Evolutionary conservation across 2,113 vertebrate species (phyloP), one percentile per base, ranked within the genome.

Genomic region (zebrafish (Danio rerio)): DNA sequence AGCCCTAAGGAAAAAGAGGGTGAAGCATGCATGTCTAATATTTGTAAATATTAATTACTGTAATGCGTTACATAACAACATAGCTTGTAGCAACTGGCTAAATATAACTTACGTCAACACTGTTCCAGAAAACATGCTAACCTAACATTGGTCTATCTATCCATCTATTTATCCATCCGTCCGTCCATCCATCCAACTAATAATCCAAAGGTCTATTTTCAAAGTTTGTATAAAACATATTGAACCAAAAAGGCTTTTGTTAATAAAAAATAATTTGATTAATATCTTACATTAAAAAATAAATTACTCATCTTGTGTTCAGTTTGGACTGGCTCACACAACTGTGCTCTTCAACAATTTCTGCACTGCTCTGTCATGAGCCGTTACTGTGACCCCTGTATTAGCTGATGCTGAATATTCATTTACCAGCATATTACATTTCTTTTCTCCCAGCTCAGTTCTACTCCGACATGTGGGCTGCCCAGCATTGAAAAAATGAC

Each of bases 31-130:
- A 9, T 86, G 86, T 87, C 87, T 90, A 89, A 90, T 91, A 90
- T 91, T 90, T 90, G 79, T 87, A 88, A 88, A 92, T 89, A 88
- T 86, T 90, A 90, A 92, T 91, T 92, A 91, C 90, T 88, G 83
- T 88, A 90, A 87, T 70, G 56, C 59, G 40, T 90, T 87, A 88
- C 75, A 83, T 73, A 90, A 90, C 20, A 71, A 42, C 40, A 50
- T 78, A 80, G 83, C 90, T 74, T 5, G 10, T 40, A 86, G 87
- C 81, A 76, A 71, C 85, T 78, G 0, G 63, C 75, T 84, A 88
- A 87, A 86, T 81, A 89, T 87, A 86, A 84, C 86, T 86, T 13
- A 6, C 40, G 2, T 66, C 31, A 72, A 56, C 18, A 42, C 21
- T n/a, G 66, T 40, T 73, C 31, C 16, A 75, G 31, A 31, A 31